phyloP scores from a whole-genome alignment of 1,140 invertebrate genomes.

The Aphelenchoides fujianensis region DNA sequence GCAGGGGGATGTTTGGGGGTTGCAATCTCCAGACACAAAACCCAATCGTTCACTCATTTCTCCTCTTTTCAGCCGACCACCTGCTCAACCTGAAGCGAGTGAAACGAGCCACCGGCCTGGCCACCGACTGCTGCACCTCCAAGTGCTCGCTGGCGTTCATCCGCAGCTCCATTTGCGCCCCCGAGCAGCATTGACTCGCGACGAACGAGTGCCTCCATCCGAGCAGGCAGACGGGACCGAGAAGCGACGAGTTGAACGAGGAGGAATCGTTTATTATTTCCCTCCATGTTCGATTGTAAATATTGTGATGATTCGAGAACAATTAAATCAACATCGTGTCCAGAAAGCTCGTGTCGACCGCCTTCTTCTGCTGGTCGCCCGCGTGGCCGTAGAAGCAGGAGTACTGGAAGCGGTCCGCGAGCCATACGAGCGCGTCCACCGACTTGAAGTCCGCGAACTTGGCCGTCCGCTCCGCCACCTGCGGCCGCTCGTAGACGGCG shows the following conservation, averaged over 20 bases:
- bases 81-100: neutral
- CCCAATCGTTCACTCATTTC: neutral
- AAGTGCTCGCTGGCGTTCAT: slow-evolving; percentile 16
- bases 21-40: neutral
- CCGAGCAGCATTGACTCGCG: too few relatives aligned
- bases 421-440: neutral
- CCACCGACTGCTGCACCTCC: slow-evolving; percentile 10
- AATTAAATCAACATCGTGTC: neutral
- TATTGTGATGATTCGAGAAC: too few relatives aligned
- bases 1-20: neutral
- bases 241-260: too few relatives aligned
- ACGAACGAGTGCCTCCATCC: neutral
- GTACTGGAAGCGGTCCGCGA: neutral
- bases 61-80: neutral
- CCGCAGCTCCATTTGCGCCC: slow-evolving; percentile 6
- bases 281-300: too few relatives aligned
- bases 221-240: too few relatives aligned
- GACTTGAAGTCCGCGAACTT: neutral
- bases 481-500: slow-evolving; percentile 20
- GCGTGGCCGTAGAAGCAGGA: neutral
- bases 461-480: neutral
- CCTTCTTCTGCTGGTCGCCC: neutral
- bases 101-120: slow-evolving; percentile 4
- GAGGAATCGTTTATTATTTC: too few relatives aligned
- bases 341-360: neutral